These are phyloP conservation scores for Chiloscyllium punctatum DNA, from an alignment of 2,797 vertebrate species.

Conservation along the genomic window DNA sequence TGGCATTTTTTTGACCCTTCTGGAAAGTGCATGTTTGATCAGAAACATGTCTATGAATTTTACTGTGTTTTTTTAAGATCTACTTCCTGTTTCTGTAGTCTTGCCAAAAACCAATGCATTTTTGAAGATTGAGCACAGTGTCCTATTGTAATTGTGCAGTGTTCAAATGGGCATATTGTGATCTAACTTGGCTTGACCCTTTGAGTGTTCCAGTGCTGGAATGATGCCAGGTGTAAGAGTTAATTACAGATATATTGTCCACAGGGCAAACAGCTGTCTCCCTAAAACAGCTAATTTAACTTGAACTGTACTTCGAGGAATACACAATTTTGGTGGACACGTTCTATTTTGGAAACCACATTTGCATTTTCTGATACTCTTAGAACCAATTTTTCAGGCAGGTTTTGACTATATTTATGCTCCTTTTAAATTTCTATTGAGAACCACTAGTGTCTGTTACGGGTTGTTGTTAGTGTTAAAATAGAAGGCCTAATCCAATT, in stretches of 20 bases:
- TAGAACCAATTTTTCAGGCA: too few relatives aligned
- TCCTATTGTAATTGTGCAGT: not conserved
- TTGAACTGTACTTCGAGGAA: not conserved
- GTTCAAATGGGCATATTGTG: not conserved
- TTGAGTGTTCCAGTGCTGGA: not conserved
- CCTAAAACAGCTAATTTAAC: not conserved
- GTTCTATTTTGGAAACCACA: not conserved
- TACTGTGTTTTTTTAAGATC: not conserved
- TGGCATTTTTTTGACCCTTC: not conserved
- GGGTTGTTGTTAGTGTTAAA: not conserved
- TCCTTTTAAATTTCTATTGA: not conserved
- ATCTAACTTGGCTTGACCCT: not conserved
- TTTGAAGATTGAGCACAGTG: not conserved
- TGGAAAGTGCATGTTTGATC: not conserved
- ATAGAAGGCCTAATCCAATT: not conserved
- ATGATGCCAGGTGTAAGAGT: not conserved
- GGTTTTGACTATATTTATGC: not conserved
- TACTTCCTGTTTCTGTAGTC: not conserved
- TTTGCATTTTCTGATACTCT: not conserved
- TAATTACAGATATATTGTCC: not conserved
- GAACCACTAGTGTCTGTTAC: not conserved
- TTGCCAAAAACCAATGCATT: conserved; percentile 4
- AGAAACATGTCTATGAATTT: not conserved
- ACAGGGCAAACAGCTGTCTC: not conserved
- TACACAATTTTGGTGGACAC: not conserved